Evolutionary conservation across 2,888 invertebrate species (phyloP), one percentile per base, ranked within the genome.

Genomic region (Caenorhabditis angaria): DNA sequence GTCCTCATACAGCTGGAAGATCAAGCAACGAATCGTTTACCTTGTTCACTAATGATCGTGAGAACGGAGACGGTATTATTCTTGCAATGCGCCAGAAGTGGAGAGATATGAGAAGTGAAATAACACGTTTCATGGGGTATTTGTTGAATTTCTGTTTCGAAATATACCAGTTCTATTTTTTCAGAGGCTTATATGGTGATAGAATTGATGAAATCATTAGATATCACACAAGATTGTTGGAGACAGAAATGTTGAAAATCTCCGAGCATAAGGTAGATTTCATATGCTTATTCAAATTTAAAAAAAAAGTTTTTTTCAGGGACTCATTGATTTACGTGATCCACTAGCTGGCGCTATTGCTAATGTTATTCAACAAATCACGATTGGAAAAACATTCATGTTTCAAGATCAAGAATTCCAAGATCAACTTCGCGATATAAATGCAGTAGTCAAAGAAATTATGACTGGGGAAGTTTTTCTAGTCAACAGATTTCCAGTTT

Each of bases 311-410:
- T 12, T 48, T 20, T 48, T 50, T 27, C 59, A 73, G 68, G 65
- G 65, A 18, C 28, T 70, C 1, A 65, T 80, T 28, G 82, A 85
- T 66, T 58, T 83, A 28, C 77, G 79, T 32, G 67, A 77, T 2
- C 76, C 78, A 4, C 57, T 86, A 1, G 73, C 82, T 47, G 79
- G 79, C 58, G 80, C 82, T 22, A 83, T 87, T 8, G 86, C 82
- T n/a, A 85, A 87, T 59, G 82, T 87, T 54, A 88, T 88, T 35
- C 83, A 86, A 67, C 78, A 83, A 24, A 71, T 87, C 64, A 82
- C 87, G 8, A 79, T 87, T 58, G 87, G 88, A 20, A 74, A 79
- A 20, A 67, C 71, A 57, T 85, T 76, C 65, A 69, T 70, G 14
- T 77, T 78, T 61, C 77, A 79, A 51, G 84, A 85, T 57, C 71